Conservation (phyloP, 2,888 invertebrate species). For the Zaprionus lineosus region DNA sequence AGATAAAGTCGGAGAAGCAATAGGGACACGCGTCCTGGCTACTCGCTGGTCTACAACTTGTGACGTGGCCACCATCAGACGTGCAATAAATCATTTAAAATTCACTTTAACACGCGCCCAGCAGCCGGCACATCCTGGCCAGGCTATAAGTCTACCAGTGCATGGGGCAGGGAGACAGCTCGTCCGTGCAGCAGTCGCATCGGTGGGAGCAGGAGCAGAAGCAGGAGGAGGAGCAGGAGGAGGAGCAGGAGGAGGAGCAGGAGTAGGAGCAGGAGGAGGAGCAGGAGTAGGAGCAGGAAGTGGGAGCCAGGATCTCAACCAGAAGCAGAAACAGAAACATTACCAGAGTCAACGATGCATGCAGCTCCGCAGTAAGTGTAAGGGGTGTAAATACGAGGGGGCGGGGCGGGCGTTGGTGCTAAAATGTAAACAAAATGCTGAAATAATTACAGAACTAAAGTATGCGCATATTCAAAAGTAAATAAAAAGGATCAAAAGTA, state of each 20-base stretch:
- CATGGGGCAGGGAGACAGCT: neutral
- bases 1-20: neutral
- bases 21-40: no score
- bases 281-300: constrained; percentile 2
- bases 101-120: constrained; percentile 66
- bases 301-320: neutral
- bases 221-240: neutral
- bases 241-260: neutral
- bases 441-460: constrained; percentile 75
- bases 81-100: constrained; percentile 73
- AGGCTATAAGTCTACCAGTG: neutral
- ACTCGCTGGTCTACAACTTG: no score
- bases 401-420: constrained; percentile 8
- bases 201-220: no score
- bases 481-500: constrained; percentile 17
- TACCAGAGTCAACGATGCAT: constrained; percentile 39
- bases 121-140: constrained; percentile 28
- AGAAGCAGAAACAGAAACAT: constrained; percentile 11
- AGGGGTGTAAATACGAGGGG: neutral
- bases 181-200: no score
- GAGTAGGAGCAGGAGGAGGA: neutral
- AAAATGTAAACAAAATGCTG: constrained; percentile 72
- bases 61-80: constrained; percentile 26
- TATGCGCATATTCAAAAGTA: constrained; percentile 71
- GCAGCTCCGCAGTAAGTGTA: constrained; percentile 22